Base-by-base conservation (phyloP, 2,888 invertebrate genomes). In the Tricholauxania praeusta region DNA sequence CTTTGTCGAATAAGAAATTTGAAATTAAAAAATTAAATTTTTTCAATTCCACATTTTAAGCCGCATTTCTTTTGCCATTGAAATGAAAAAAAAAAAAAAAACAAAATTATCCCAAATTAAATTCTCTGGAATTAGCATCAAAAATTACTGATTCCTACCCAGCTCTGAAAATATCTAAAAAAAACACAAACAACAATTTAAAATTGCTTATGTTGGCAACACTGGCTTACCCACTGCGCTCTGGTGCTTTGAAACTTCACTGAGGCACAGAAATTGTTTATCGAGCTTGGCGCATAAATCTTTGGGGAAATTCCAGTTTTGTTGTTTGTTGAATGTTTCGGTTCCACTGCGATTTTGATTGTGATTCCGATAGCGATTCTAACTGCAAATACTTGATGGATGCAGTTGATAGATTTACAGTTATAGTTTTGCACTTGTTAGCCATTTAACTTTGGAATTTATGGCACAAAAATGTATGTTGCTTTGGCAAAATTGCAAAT, bases 351-450 rank as follows among this genome's bases (percentile, higher is more conserved):
- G 51, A 22, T 17, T 22, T 51, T 39, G 17, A 49, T 22, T 53
- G 22, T 48, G 32, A 32, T 65, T 22, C 17, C 39, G 10, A 39
- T 39, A 8, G 28, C 4, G 51, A 51, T 19, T n/a, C 12, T 14
- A 15, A 7, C 8, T 15, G 10, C 12, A 47, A 63, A 22, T 53
- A 12, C 62, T 66, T 74, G 72, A 65, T 66, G 51, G 66, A 60
- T 69, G 62, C 68, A 68, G 39, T 19, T 69, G 70, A 72, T 66
- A 63, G 72, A 74, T 72, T 74, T 72, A 55, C 59, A 22, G 28
- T 62, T 52, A 39, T 59, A 47, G 55, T 17, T 57, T 68, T 68
- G 19, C 53, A 67, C 53, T 66, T 63, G 65, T 51, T 10, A 3
- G 17, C 60, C 71, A 52, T 71, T 71, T 49, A 63, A 64, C 64